Evolutionary conservation across 1,140 invertebrate genomes (phyloP), one percentile per base, ranked within the genome.

Genomic region (Adelges cooleyi): DNA sequence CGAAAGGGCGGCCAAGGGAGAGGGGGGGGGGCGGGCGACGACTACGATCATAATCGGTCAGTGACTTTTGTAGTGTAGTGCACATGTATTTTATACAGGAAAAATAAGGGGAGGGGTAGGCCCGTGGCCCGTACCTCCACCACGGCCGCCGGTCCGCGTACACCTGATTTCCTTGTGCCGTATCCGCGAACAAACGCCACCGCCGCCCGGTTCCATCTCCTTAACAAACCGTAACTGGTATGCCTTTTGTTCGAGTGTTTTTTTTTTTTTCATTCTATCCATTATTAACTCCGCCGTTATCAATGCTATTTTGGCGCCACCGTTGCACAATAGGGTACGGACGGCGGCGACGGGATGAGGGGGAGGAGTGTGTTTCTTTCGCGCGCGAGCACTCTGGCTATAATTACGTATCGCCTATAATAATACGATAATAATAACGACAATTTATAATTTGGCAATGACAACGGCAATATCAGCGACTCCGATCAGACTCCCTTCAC

Each of bases 161-260:
- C 23, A 42, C 53, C 15, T 17, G 53, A 44, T 56, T 56, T 44
- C 53, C 53, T 56, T 56, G 36, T 42, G 22, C 53, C 10, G 53
- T 25, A 56, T 56, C 53, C 36, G 48, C 10, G 36, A 38, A 13
- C 52, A 18, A 56, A 10, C 33, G 2, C 23, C 52, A 23, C 33
- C 18, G n/a, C 15, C 2, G n/a, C 8, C 40, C 27, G 15, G 6
- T 22, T 6, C 6, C 9, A n/a, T n/a, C n/a, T 9, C 51, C 2
- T 5, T 23, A 17, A 40, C 20, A n/a, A 42, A 54, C 52, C 36
- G 52, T 54, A 54, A 38, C 52, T 13, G 52, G 13, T 20, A 18
- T 33, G 29, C 29, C 29, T 33, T 33, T 33, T 33, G 29, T 33
- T 33, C 29, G 29, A 33, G n/a, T n/a, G n/a, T n/a, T n/a, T n/a